These are phyloP conservation scores for Papilio polytes DNA, from an alignment of 1,140 invertebrate species.

Conservation along the genomic window DNA sequence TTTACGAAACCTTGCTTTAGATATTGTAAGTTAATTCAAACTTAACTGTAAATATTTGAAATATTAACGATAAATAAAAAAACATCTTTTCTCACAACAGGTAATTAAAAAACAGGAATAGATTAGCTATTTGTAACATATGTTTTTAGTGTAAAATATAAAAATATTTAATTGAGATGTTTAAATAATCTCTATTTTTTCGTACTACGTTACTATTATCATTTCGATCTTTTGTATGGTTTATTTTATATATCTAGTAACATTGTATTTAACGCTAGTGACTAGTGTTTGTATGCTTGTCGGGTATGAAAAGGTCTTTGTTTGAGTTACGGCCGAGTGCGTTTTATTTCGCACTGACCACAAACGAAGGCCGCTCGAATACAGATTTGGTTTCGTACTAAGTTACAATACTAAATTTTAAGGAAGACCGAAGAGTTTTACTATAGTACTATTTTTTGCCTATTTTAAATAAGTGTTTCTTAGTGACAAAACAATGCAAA, in stretches of 20 bases:
- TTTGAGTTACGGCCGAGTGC: slow-evolving; percentile 28
- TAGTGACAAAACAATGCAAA: too few relatives aligned
- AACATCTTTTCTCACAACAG: too few relatives aligned
- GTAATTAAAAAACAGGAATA: too few relatives aligned
- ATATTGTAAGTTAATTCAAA: neutral
- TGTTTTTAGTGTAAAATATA: too few relatives aligned
- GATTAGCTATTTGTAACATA: too few relatives aligned
- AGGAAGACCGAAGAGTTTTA: neutral
- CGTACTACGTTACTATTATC: too few relatives aligned
- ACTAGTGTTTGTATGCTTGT: slow-evolving; percentile 18
- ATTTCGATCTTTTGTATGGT: neutral
- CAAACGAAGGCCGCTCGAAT: slow-evolving; percentile 19
- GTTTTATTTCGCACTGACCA: slow-evolving; percentile 22
- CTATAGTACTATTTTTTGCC: neutral
- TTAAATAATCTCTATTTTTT: too few relatives aligned
- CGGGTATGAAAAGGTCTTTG: slow-evolving; percentile 20
- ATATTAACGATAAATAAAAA: too few relatives aligned
- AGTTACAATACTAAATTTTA: slow-evolving; percentile 2
- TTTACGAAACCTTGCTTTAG: neutral
- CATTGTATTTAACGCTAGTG: slow-evolving; percentile 3
- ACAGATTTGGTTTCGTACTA: slow-evolving; percentile 15
- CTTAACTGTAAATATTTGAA: too few relatives aligned
- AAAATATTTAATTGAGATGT: too few relatives aligned
- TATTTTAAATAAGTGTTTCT: too few relatives aligned
- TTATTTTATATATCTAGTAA: neutral